phyloP scores from a whole-genome alignment of 2,797 vertebrate genomes.

The Leuciscus waleckii region DNA sequence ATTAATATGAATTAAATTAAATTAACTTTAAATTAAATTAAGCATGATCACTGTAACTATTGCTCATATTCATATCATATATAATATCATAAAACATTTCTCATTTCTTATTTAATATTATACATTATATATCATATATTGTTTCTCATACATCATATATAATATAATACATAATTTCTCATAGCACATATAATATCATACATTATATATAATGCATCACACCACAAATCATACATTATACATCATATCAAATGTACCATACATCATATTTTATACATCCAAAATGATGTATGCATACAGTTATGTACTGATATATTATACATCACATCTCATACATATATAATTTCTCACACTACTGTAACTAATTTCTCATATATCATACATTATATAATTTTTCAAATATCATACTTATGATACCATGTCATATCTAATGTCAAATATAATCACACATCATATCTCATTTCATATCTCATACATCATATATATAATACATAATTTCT shows the following conservation, averaged over 20 bases:
- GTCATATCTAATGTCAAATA: neutral
- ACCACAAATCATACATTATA: neutral
- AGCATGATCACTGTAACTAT: neutral
- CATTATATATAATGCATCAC: neutral
- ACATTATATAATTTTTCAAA: neutral
- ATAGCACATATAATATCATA: neutral
- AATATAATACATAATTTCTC: neutral
- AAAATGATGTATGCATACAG: too few species aligned
- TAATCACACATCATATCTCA: neutral
- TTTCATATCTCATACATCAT: neutral
- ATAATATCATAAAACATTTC: neutral
- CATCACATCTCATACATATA: neutral
- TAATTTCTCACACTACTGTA: neutral
- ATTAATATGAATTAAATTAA: too few species aligned
- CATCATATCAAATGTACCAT: too few species aligned
- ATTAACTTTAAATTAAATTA: neutral
- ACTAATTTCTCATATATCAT: neutral
- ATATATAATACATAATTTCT: neutral
- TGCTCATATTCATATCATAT: neutral
- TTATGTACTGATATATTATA: neutral
- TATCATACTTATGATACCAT: neutral
- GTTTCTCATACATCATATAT: neutral
- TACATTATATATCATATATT: neutral
- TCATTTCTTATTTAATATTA: neutral
- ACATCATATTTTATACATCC: too few species aligned